Evolutionary conservation across 2,113 vertebrate genomes (phyloP).

Genomic region (Salminus brasiliensis): DNA sequence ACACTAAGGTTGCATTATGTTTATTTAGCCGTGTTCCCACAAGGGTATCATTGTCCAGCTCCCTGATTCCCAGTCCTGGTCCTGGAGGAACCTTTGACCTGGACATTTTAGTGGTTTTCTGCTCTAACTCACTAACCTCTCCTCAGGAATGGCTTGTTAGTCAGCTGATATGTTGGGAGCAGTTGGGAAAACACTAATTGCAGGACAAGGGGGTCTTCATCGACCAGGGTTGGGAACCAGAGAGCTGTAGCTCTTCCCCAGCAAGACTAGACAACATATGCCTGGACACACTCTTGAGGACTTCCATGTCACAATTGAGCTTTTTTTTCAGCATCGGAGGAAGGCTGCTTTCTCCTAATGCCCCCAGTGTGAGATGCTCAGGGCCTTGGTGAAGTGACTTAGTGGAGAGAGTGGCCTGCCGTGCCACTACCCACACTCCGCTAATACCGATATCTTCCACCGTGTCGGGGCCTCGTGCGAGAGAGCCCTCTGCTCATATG

Average conservation of each 20-base stretch:
- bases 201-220: too few relatives aligned
- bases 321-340: not conserved
- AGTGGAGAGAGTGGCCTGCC: not conserved
- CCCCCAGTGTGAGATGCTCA: not conserved
- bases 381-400: not conserved
- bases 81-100: too few relatives aligned
- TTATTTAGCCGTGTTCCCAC: too few relatives aligned
- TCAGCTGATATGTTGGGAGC: too few relatives aligned
- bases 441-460: constrained; percentile 24
- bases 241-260: not conserved
- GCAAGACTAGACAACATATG: not conserved
- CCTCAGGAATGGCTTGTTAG: too few relatives aligned
- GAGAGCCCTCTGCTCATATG: not conserved
- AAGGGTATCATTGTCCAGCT: too few relatives aligned
- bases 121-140: too few relatives aligned
- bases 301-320: not conserved
- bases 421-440: constrained; percentile 12
- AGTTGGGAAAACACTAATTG: too few relatives aligned
- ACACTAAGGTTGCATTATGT: too few relatives aligned
- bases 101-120: too few relatives aligned
- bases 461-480: constrained; percentile 33
- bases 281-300: not conserved
- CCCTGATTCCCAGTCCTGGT: too few relatives aligned
- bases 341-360: not conserved
- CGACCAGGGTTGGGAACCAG: too few relatives aligned